Evolutionary conservation across 1,140 invertebrate genomes (phyloP), one percentile per base, ranked within the genome.

Genomic region (Ooceraea biroi): DNA sequence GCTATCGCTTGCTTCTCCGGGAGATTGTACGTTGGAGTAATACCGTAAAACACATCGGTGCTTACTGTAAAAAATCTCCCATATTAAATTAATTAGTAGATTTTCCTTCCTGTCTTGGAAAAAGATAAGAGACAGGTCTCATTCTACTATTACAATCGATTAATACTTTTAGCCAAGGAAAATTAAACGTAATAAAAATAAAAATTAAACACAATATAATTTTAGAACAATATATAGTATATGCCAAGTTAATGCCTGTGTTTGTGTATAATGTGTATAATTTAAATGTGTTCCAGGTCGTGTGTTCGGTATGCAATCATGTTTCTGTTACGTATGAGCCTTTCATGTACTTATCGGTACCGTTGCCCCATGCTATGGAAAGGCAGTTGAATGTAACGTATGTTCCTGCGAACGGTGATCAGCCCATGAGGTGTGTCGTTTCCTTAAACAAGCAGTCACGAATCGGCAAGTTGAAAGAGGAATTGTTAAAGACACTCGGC

Each of bases 331-430:
- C 96, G 11, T 97, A 96, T 88, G 96, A 97, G 88, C 96, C 96
- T 46, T 97, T 97, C 85, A 97, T 97, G 96, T 97, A 97, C 91
- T 93, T 97, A 3, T 96, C 96, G 19, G 95, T 97, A 50, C 96
- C 96, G 8, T 92, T 97, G 72, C 96, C 96, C 60, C 95, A 96
- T 87, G 96, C 96, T 17, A 96, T 96, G 94, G 96, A 97, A 88
- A 94, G 95, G 80, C 96, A 96, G 91, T 92, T 97, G 76, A 96
- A 93, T 90, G 94, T 96, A 25, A 96, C 95, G n/a, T 96, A 95
- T 90, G 93, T 96, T 85, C 94, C 95, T 82, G 93, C 94, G 25
- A 95, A 93, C 72, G 92, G 92, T 50, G 91, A 90, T 25, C 85
- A 93, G 22, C 95, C 96, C 4, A 90, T 95, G 1, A 93, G 95